Conservation (phyloP, 2,888 invertebrate genomes). For the Latrodectus hesperus region DNA sequence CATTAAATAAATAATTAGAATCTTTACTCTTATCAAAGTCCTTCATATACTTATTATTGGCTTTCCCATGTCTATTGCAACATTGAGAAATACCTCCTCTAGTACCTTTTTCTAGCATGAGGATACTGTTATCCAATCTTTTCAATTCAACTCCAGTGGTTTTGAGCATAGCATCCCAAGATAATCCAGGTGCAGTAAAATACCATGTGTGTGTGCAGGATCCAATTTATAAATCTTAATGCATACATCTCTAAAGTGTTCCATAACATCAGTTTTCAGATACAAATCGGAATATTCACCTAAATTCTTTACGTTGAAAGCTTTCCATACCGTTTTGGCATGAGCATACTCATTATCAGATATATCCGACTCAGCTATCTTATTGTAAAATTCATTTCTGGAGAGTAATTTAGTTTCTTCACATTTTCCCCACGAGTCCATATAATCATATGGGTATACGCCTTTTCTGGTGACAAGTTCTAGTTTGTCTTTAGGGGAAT, state of each 20-base stretch:
- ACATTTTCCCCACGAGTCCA: neutral
- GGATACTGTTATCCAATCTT: constrained; percentile 72
- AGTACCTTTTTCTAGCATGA: constrained; percentile 71
- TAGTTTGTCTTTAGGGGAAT: neutral
- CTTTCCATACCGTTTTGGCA: constrained; percentile 68
- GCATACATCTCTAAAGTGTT: constrained; percentile 72
- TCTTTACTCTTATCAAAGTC: too few species aligned
- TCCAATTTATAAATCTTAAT: constrained; percentile 72
- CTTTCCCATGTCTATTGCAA: constrained; percentile 21
- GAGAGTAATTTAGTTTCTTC: neutral
- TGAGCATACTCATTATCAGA: constrained; percentile 69
- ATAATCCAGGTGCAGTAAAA: constrained; percentile 72
- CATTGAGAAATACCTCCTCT: constrained; percentile 68
- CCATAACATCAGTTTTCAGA: constrained; percentile 72
- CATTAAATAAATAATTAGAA: constrained; percentile 34
- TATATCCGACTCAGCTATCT: neutral
- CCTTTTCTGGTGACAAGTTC: neutral
- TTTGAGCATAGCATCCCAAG: constrained; percentile 73
- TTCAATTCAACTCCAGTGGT: constrained; percentile 72
- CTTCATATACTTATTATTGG: constrained; percentile 60
- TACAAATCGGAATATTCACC: constrained; percentile 71
- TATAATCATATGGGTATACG: constrained; percentile 1
- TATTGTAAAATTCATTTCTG: neutral
- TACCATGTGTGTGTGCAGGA: constrained; percentile 71
- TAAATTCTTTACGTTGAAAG: constrained; percentile 70